A percentile compares a stretch with the other conserved stretches of the same genome.
Evolutionary conservation across 2,888 invertebrate species (phyloP).

Genomic region (Dendrolimus pini): DNA sequence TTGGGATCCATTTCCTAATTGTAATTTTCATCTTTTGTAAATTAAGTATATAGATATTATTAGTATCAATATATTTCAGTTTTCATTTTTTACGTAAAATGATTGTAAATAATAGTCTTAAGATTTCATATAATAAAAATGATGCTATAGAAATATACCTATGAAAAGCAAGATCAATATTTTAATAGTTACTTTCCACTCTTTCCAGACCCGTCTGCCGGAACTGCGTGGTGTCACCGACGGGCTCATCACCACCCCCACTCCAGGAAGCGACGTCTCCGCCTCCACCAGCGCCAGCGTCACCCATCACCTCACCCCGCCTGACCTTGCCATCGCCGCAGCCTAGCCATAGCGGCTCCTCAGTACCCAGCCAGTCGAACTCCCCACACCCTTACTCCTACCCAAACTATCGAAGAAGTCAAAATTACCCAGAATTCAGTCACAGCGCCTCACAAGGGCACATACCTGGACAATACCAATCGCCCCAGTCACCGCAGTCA

Average conservation of each 20-base stretch:
- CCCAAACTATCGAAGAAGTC: conserved; percentile 52
- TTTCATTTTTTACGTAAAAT: too few relatives aligned
- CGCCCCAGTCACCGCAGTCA: conserved; percentile 59
- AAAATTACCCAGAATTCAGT: conserved; percentile 47
- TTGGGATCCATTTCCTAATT: too few relatives aligned
- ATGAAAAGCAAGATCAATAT: too few relatives aligned
- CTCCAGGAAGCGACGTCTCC: conserved; percentile 53
- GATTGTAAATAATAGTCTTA: too few relatives aligned
- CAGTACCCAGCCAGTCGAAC: conserved; percentile 54
- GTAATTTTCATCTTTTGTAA: too few relatives aligned
- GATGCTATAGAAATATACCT: too few relatives aligned
- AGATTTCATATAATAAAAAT: too few relatives aligned
- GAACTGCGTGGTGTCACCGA: conserved; percentile 82
- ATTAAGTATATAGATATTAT: too few relatives aligned
- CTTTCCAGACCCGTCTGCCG: conserved; percentile 86
- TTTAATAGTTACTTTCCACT: conserved; percentile 9
- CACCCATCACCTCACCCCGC: conserved; percentile 51
- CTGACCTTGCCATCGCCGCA: conserved; percentile 57
- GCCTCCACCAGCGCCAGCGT: conserved; percentile 56
- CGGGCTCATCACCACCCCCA: conserved; percentile 62
- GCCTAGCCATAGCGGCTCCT: conserved; percentile 58
- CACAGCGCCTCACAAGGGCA: conserved; percentile 49
- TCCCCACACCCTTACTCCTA: conserved; percentile 63
- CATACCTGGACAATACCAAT: conserved; percentile 48
- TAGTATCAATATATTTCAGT: too few relatives aligned